Conservation (phyloP, 37 sponge, comb jelly and placozoan species). For the Aplysina aerophoba region DNA sequence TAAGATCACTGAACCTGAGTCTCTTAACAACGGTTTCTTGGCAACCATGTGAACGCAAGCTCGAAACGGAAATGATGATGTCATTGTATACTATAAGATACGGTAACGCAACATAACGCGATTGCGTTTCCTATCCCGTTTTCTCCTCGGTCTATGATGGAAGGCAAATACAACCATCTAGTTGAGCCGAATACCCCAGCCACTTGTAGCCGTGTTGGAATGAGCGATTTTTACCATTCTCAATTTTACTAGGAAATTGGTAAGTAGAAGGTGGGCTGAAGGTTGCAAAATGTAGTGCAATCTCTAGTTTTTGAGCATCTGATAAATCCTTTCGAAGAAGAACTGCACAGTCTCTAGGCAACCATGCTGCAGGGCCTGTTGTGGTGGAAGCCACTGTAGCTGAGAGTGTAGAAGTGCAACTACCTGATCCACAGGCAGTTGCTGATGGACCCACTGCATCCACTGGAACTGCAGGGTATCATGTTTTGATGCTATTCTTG, state of each 20-base stretch:
- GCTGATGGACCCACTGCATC: conserved; percentile 4
- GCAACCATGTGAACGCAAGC: conserved; percentile 23
- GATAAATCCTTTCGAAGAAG: conserved; percentile 3
- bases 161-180: too few species aligned
- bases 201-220: too few species aligned
- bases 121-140: conserved; percentile 37
- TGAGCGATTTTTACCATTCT: too few species aligned
- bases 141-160: too few species aligned
- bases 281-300: neutral
- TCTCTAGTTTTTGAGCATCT: neutral
- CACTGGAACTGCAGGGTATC: neutral
- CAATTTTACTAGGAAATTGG: neutral
- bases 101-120: conserved; percentile 4
- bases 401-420: conserved; percentile 3
- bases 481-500: neutral
- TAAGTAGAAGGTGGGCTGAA: neutral
- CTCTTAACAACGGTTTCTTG: conserved; percentile 26
- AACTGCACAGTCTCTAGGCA: neutral
- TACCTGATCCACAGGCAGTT: conserved; percentile 8
- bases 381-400: neutral
- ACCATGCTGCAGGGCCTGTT: neutral
- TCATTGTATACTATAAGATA: conserved; percentile 1
- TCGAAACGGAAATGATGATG: conserved; percentile 34
- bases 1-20: neutral
- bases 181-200: too few species aligned